These are phyloP conservation scores for Calyptomena viridis DNA, from an alignment of 2,113 vertebrate species.

Conservation along the genomic window DNA sequence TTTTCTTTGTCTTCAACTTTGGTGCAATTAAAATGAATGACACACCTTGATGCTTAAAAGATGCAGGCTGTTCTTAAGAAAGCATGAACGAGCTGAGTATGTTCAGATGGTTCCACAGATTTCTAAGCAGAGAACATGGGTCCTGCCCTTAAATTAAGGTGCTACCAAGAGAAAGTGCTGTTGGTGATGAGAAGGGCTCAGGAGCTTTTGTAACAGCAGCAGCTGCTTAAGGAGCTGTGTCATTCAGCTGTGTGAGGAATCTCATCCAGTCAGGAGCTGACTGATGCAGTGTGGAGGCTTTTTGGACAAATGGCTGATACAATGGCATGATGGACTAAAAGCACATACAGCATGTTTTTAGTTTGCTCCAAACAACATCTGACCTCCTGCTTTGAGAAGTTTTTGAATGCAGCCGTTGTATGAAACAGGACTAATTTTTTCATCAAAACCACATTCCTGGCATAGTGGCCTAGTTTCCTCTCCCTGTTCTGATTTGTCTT, in stretches of 20 bases:
- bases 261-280: not conserved
- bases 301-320: not conserved
- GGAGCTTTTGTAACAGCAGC: not conserved
- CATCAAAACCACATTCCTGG: constrained; percentile 2
- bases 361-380: not conserved
- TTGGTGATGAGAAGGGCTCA: not conserved
- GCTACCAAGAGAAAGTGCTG: not conserved
- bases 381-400: not conserved
- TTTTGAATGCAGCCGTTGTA: not conserved
- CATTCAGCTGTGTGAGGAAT: not conserved
- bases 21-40: not conserved
- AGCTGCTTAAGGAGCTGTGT: not conserved
- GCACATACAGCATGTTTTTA: not conserved
- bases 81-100: not conserved
- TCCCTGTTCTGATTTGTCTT: not conserved
- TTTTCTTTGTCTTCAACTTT: not conserved
- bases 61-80: not conserved
- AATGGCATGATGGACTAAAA: not conserved
- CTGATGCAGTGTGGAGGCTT: not conserved
- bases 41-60: rapidly evolving
- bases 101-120: not conserved
- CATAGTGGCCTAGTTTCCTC: not conserved
- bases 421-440: constrained; percentile 1
- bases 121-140: not conserved
- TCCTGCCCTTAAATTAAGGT: not conserved